A percentile compares a stretch with the other conserved stretches of the same genome.
Conservation (phyloP, 2,888 invertebrate genomes). For the Balanococcus diminutus region DNA sequence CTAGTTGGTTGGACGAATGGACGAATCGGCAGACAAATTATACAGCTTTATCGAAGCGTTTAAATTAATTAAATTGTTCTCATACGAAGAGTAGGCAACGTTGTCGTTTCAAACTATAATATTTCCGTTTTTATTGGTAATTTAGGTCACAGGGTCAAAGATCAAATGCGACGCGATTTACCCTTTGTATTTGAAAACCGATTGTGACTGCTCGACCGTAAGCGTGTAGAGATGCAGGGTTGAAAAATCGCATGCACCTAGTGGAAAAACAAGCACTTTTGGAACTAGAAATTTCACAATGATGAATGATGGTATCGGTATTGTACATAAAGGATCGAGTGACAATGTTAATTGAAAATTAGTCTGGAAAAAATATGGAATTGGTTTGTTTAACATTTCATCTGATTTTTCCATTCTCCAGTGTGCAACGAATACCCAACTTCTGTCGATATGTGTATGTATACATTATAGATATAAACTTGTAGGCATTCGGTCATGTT, state of each 20-base stretch:
- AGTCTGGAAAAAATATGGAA: no score
- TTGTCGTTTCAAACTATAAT: conserved; percentile 44
- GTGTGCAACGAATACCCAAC: no score
- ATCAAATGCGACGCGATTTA: conserved; percentile 40
- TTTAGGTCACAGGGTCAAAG: conserved; percentile 49
- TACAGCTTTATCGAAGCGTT: conserved; percentile 53
- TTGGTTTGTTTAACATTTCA: no score
- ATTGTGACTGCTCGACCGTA: not conserved
- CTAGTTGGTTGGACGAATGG: conserved; percentile 10
- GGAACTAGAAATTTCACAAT: no score
- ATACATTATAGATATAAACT: no score
- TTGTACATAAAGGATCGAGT: no score
- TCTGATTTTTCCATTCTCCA: no score
- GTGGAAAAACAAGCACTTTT: no score
- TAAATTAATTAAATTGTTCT: conserved; percentile 54
- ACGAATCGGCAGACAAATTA: conserved; percentile 48
- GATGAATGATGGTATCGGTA: no score
- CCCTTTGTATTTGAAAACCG: not conserved
- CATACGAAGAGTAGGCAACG: conserved; percentile 35
- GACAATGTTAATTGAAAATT: no score
- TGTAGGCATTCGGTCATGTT: no score
- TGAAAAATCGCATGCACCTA: not conserved
- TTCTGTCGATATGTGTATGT: no score
- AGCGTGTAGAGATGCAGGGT: not conserved
- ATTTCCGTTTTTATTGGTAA: conserved; percentile 44